Conservation (phyloP, 1,140 invertebrate species). For the Mesaphorura yosii region DNA sequence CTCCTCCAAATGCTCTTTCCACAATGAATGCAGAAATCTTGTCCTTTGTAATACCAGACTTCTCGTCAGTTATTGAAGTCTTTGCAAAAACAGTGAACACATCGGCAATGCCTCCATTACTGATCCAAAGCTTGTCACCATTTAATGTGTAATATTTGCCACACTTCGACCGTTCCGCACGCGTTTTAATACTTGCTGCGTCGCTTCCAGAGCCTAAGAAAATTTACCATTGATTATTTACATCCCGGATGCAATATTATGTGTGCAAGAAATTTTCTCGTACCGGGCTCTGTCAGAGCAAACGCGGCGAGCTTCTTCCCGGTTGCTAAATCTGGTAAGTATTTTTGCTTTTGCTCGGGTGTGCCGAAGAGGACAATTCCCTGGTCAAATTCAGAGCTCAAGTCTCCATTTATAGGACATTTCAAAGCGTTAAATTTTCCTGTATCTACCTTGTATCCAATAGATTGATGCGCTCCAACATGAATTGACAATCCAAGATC, state of each 20-base stretch:
- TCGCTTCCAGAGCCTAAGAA: slow-evolving; percentile 84
- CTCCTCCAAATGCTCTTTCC: slow-evolving; percentile 84
- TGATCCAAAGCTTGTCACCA: slow-evolving; percentile 98
- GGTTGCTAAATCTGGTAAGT: slow-evolving; percentile 74
- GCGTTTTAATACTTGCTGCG: slow-evolving; percentile 67
- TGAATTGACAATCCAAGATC: slow-evolving; percentile 82
- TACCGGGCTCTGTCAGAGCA: slow-evolving; percentile 96
- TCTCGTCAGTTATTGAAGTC: slow-evolving; percentile 59
- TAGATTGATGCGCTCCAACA: slow-evolving; percentile 79
- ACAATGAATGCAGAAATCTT: slow-evolving; percentile 94
- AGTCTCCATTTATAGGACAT: neutral
- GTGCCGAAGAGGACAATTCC: slow-evolving; percentile 86
- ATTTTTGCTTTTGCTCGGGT: slow-evolving; percentile 77
- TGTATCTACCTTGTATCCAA: slow-evolving; percentile 85
- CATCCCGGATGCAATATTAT: too few species aligned
- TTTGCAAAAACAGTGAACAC: slow-evolving; percentile 98
- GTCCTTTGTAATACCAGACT: slow-evolving; percentile 55
- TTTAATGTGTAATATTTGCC: slow-evolving; percentile 88
- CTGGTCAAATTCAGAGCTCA: slow-evolving; percentile 35
- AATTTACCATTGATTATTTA: too few species aligned
- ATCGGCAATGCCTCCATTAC: slow-evolving; percentile 92
- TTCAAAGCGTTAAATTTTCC: too few species aligned
- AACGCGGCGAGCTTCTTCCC: slow-evolving; percentile 83
- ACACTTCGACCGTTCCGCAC: slow-evolving; percentile 72
- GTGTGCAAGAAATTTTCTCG: too few species aligned